Evolutionary conservation across 2,888 invertebrate species (phyloP).

Genomic region (Odiellus spinosus): DNA sequence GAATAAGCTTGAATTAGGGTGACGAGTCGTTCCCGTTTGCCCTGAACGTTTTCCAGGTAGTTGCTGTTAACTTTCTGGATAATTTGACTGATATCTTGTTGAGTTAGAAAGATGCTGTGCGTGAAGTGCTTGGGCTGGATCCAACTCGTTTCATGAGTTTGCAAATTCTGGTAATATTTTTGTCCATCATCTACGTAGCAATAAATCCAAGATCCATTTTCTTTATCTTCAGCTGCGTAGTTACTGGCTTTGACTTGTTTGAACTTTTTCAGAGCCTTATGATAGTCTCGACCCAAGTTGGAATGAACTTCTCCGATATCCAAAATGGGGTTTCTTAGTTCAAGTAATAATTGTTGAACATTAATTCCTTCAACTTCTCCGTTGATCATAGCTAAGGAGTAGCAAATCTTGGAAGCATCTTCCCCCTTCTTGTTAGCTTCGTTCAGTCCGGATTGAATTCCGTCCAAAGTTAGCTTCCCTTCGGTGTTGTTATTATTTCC

Average conservation of each 20-base stretch:
- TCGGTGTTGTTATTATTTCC: too few relatives aligned
- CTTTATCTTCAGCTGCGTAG: conserved; percentile 22
- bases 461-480: background rate
- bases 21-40: conserved; percentile 31
- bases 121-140: conserved; percentile 35
- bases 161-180: conserved; percentile 39
- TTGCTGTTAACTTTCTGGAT: too few relatives aligned
- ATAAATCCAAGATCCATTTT: conserved; percentile 38
- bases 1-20: conserved; percentile 43
- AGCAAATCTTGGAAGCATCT: background rate
- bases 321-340: background rate
- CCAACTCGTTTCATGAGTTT: conserved; percentile 39
- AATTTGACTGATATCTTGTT: conserved; percentile 4
- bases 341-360: background rate
- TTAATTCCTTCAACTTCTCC: conserved; percentile 1
- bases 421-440: conserved; percentile 1
- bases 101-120: background rate
- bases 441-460: conserved; percentile 1
- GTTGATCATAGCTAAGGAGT: background rate
- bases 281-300: background rate
- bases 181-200: conserved; percentile 38
- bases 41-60: conserved; percentile 9
- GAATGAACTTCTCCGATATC: background rate
- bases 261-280: background rate
- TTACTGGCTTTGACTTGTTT: conserved; percentile 1